A percentile compares a stretch with the other conserved stretches of the same genome.
These are phyloP conservation scores for Tenthredo distinguenda DNA, from an alignment of 2,888 invertebrate genomes.

Conservation along the genomic window DNA sequence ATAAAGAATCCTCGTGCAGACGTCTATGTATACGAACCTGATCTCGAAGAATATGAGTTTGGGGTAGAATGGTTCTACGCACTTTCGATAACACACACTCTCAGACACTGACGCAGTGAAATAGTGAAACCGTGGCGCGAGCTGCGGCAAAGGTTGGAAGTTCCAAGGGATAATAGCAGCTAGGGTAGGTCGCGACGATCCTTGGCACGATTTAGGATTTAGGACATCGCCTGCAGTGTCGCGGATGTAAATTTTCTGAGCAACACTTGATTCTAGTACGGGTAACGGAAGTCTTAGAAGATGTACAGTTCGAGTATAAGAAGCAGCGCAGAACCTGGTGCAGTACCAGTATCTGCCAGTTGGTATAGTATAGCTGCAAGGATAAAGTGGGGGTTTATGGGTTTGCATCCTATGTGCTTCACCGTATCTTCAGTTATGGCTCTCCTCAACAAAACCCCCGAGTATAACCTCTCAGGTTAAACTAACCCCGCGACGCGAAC, in stretches of 20 bases:
- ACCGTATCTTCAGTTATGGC: slow-evolving; percentile 74
- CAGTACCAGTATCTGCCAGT: not conserved
- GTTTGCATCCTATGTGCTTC: slow-evolving; percentile 75
- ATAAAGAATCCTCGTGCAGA: not conserved
- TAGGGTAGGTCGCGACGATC: slow-evolving; percentile 71
- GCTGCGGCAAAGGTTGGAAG: slow-evolving; percentile 55
- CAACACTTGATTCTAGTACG: not conserved
- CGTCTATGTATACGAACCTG: slow-evolving; percentile 1
- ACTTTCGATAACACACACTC: slow-evolving; percentile 18
- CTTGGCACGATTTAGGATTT: not conserved
- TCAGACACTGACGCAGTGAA: not conserved
- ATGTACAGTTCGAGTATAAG: not conserved
- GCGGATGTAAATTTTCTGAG: not conserved
- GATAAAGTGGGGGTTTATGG: slow-evolving; percentile 71
- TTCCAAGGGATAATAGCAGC: slow-evolving; percentile 68
- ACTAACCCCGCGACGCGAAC: slow-evolving; percentile 18
- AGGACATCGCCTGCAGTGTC: not conserved
- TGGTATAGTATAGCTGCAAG: slow-evolving; percentile 52
- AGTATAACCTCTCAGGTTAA: slow-evolving; percentile 57
- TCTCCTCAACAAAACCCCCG: slow-evolving; percentile 69
- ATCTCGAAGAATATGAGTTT: not conserved
- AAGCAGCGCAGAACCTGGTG: slow-evolving; percentile 63
- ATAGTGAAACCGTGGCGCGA: not conserved
- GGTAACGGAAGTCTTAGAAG: not conserved
- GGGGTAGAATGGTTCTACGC: not conserved